Evolutionary conservation across 1,140 invertebrate genomes (phyloP), one percentile per base, ranked within the genome.

Genomic region (Pararge aegeria): DNA sequence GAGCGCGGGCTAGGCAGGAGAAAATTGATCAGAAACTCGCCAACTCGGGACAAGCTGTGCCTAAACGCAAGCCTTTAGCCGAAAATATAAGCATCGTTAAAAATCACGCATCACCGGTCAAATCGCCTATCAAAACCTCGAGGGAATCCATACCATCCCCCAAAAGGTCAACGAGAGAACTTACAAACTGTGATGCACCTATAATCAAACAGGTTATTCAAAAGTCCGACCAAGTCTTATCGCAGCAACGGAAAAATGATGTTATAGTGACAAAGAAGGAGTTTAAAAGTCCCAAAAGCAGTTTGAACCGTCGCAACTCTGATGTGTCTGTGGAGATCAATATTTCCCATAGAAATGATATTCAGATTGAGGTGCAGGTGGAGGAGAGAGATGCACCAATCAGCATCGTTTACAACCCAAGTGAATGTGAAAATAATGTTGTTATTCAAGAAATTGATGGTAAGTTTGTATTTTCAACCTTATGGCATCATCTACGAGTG

Each of bases 291-390:
- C 74, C 79, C 18, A 73, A 78, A 65, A 65, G 71, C n/a, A 81
- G 79, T 52, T 37, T 78, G 13, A 73, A 61, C 9, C 66, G 74
- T 40, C 70, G 83, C 9, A 84, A 86, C 56, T 89, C 86, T 1
- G 86, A 89, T 54, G 82, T 90, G 9, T 89, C 89, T 0, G 85
- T 90, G 6, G 86, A 90, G 62, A 90, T 90, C 5, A 90, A 90
- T 20, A 90, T 90, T 60, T 83, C 87, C 4, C 89, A 90, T 56
- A 73, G 86, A 54, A 87, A 90, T 66, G 87, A 90, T 44, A 89
- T 90, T 19, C 86, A 90, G 55, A 89, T 90, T 29, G 87, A 90
- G 66, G 87, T 90, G 0, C 88, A 91, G 61, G 87, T 91, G 0
- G 89, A 91, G 44, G 88, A 91, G 50, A 75, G 86, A 40, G 87